These are phyloP conservation scores for Cyrtonyx montezumae DNA, from an alignment of 2,113 vertebrate genomes.

Conservation along the genomic window DNA sequence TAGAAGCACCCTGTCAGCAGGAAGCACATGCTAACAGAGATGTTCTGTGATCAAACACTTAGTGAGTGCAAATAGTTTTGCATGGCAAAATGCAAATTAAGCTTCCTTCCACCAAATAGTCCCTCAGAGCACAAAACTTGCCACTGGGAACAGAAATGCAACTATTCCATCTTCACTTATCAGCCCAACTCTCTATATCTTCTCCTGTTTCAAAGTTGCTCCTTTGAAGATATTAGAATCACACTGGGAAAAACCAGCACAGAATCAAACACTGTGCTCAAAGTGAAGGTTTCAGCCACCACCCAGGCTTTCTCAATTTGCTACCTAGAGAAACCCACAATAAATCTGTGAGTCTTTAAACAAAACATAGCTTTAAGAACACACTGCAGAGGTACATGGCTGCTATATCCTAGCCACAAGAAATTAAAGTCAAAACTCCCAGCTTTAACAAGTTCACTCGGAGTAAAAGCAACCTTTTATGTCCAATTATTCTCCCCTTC, in stretches of 20 bases:
- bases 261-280: neutral
- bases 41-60: neutral
- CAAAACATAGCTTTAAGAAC: neutral
- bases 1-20: neutral
- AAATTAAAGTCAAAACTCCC: neutral
- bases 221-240: neutral
- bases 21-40: neutral
- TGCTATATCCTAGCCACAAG: neutral
- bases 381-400: neutral
- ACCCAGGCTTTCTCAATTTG: neutral
- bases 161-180: neutral
- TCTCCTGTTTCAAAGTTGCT: neutral
- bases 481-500: neutral
- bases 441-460: neutral
- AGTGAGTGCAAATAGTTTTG: neutral
- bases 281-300: neutral
- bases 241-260: neutral
- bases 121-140: neutral
- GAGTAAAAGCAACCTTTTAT: neutral
- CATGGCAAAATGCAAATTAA: neutral
- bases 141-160: neutral
- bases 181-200: neutral
- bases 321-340: neutral
- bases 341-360: neutral
- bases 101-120: neutral